Percentiles rank a stretch among this genome's conserved stretches.
Conservation (phyloP, 2,113 vertebrate species). For the Pampusana beccarii region DNA sequence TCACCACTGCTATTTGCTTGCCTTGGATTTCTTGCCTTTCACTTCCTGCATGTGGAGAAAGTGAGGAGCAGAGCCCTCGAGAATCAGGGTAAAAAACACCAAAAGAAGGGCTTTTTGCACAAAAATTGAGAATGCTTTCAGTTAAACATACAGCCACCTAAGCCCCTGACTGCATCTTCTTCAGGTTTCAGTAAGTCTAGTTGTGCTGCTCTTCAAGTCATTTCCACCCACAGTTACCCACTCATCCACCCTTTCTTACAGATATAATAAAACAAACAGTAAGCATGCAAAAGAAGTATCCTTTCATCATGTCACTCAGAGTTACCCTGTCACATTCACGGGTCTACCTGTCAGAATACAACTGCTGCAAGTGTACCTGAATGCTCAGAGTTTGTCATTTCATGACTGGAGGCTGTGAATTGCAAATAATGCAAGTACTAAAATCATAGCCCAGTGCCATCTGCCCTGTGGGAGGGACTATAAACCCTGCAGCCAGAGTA, state of each 20-base stretch:
- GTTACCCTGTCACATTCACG: background rate
- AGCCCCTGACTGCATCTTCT: background rate
- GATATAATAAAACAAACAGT: background rate
- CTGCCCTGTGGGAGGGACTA: conserved; percentile 59
- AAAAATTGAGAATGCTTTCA: background rate
- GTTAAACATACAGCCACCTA: background rate
- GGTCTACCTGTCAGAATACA: conserved; percentile 61
- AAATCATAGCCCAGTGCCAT: conserved; percentile 55
- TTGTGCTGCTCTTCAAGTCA: background rate
- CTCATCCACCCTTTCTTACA: background rate
- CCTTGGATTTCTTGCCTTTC: conserved; percentile 45
- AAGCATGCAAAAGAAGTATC: background rate
- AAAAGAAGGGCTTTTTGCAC: background rate
- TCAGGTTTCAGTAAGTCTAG: background rate
- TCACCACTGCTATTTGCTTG: conserved; percentile 32
- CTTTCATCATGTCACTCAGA: background rate
- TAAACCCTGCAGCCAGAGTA: conserved; percentile 44
- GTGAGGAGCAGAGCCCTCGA: background rate
- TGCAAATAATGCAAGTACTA: conserved; percentile 61
- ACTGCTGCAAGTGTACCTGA: conserved; percentile 62
- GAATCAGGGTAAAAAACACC: background rate
- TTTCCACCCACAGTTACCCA: background rate
- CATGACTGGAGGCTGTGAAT: conserved; percentile 67
- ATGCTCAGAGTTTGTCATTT: conserved; percentile 61
- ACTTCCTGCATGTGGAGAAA: conserved; percentile 24